phyloP scores from a whole-genome alignment of 2,888 invertebrate species.

The Xestia ashworthii region DNA sequence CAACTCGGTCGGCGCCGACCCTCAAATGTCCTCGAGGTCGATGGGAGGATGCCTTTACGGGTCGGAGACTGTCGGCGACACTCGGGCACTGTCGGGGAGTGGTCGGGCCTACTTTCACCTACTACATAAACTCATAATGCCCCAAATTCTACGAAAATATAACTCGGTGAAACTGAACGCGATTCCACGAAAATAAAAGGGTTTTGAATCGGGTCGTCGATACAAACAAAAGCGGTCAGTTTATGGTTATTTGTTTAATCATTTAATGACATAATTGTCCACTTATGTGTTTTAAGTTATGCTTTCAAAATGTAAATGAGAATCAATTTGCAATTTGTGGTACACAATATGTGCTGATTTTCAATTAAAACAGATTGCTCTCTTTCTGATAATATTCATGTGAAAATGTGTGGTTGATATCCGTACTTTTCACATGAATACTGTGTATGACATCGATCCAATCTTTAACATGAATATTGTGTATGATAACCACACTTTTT shows the following conservation, averaged over 20 bases:
- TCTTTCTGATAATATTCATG: neutral
- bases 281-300: neutral
- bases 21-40: conserved; percentile 59
- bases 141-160: conserved; percentile 28
- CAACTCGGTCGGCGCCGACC: conserved; percentile 42
- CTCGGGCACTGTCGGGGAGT: conserved; percentile 26
- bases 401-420: neutral
- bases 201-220: conserved; percentile 3
- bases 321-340: neutral
- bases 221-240: neutral
- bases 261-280: neutral
- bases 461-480: neutral
- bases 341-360: neutral
- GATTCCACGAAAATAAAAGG: conserved; percentile 5
- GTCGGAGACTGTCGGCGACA: conserved; percentile 29
- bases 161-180: conserved; percentile 10
- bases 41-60: conserved; percentile 41
- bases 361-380: neutral
- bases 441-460: neutral
- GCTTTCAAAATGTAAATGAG: neutral
- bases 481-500: neutral
- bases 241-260: neutral
- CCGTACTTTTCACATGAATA: neutral
- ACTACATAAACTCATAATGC: conserved; percentile 44
- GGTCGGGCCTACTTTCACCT: conserved; percentile 35